Conservation (phyloP, 2,888 invertebrate species). For the Melangyna quadrimaculata region DNA sequence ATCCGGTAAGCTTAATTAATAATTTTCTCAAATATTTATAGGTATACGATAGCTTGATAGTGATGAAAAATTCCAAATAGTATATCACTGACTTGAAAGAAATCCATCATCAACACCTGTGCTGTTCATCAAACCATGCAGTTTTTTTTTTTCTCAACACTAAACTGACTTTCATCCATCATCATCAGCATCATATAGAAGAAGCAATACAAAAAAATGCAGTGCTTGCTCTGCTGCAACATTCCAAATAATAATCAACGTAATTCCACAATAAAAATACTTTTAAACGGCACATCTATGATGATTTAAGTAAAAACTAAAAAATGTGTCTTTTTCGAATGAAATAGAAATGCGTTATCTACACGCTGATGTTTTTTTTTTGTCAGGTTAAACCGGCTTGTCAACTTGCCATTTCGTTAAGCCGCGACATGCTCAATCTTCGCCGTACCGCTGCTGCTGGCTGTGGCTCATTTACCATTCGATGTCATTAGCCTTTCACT, state of each 20-base stretch:
- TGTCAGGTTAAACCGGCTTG: conserved; percentile 39
- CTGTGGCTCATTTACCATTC: neutral
- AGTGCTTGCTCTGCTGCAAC: neutral
- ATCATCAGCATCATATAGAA: neutral
- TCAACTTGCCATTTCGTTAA: conserved; percentile 63
- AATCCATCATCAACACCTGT: conserved; percentile 45
- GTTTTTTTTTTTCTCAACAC: neutral
- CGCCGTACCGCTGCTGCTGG: neutral
- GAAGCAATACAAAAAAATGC: neutral
- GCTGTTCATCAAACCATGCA: conserved; percentile 11
- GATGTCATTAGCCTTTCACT: conserved; percentile 62
- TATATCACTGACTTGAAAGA: conserved; percentile 16
- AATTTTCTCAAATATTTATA: neutral
- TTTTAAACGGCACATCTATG: conserved; percentile 22
- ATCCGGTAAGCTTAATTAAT: neutral
- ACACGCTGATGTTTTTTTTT: neutral
- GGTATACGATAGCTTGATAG: neutral
- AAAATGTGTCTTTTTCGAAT: neutral
- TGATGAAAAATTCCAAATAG: conserved; percentile 7
- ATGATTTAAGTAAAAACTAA: neutral
- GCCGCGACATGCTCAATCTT: neutral
- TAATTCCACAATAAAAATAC: conserved; percentile 35
- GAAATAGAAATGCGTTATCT: conserved; percentile 10
- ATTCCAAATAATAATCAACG: conserved; percentile 39
- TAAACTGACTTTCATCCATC: conserved; percentile 14